These are phyloP conservation scores for Coregonus ussuriensis DNA, from an alignment of 2,797 vertebrate genomes.

Conservation along the genomic window DNA sequence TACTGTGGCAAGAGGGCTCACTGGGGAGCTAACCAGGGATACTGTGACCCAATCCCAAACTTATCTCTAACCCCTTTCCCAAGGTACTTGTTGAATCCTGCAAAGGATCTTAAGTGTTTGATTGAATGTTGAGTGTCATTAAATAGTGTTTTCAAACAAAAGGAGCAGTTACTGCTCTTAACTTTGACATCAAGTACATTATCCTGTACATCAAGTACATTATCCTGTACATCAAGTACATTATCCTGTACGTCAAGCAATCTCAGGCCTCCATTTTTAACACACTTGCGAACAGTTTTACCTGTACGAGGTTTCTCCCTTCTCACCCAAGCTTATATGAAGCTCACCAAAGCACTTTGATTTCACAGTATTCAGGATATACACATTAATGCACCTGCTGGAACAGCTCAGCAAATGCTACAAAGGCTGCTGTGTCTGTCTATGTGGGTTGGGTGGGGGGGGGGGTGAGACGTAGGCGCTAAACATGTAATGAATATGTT, in stretches of 20 bases:
- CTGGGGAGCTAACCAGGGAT: too few relatives aligned
- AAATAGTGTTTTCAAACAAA: neutral
- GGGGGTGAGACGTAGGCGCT: conserved; percentile 29
- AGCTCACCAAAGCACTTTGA: conserved; percentile 48
- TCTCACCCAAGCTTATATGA: conserved; percentile 29
- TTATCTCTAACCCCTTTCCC: neutral
- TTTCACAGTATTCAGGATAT: conserved; percentile 58
- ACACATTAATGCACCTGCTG: conserved; percentile 57
- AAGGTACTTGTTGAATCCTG: neutral
- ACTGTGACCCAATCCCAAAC: neutral
- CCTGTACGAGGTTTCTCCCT: conserved; percentile 23
- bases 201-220: neutral
- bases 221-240: neutral
- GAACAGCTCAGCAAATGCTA: conserved; percentile 48
- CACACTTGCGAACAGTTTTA: neutral
- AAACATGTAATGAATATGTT: conserved; percentile 51
- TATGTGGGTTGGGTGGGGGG: conserved; percentile 20
- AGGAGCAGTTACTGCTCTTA: neutral
- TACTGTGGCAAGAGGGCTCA: too few relatives aligned
- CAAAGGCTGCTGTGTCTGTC: conserved; percentile 60
- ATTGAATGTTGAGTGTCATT: neutral
- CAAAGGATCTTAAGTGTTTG: neutral
- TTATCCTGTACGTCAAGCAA: neutral
- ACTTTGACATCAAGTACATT: neutral
- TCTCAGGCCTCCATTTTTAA: neutral